Evolutionary conservation across 37 sponge, comb jelly and placozoan genomes (phyloP), one percentile per base, ranked within the genome.

Genomic region (Aphrocallistes beatrix): DNA sequence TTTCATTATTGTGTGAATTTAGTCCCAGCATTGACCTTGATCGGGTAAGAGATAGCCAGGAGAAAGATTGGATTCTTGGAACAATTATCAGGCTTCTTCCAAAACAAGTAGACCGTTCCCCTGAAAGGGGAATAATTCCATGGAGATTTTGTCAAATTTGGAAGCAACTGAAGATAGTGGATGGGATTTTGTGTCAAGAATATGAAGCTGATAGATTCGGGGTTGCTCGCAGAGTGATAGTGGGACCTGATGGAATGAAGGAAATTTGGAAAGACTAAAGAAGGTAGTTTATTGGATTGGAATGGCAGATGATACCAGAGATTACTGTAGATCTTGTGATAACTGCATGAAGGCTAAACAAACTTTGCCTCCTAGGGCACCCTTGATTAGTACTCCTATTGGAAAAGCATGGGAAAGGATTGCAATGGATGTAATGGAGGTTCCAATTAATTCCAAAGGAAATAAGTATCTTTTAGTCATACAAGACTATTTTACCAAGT

Each of bases 401-500:
- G 84, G 84, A 47, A 9, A 37, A 39, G 84, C 88, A 38, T 90
- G 88, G 88, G 39, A 90, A 50, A 82, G 82, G 83, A 82, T 87
- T 19, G 88, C 81, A 36, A 81, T 88, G 6, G 91, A 88, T 38
- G 81, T 91, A 6, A 38, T 91, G 81, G 84, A 88, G 19, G 86
- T 91, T 1, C 85, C 91, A 30, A 0, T 86, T 32, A 86, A 88
- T 23, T 36, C 42, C 37, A 85, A 86, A 8, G 86, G 86, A 36
- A 91, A 87, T 39, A 37, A 51, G 23, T 88, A 91, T 83, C 47
- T 91, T 16, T 82, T 91, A 0, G 88, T 91, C 0, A n/a, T 88
- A 0, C 88, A 88, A 60, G 87, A 91, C 3, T 60, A 60, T 60
- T 88, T 91, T 49, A 91, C 91, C 0, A 87, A 87, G 37, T 91